Evolutionary conservation across 2,888 invertebrate genomes (phyloP).

Genomic region (Orthosia gothica): DNA sequence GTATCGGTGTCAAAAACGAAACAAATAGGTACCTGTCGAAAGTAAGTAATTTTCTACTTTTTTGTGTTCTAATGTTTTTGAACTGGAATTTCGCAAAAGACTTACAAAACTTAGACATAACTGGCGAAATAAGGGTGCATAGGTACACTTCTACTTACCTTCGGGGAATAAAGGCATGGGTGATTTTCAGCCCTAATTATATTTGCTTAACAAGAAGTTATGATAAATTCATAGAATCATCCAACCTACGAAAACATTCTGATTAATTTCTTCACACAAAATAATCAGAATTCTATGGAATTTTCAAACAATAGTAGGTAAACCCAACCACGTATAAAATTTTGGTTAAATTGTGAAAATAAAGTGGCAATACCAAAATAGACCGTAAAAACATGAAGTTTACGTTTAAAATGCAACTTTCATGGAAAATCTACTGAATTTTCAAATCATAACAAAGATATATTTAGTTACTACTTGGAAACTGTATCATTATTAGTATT

Average conservation of each 20-base stretch:
- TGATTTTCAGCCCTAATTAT: background rate
- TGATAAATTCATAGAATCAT: background rate
- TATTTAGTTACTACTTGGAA: no score
- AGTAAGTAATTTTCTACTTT: no score
- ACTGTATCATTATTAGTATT: no score
- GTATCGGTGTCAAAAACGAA: no score
- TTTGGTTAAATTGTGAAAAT: background rate
- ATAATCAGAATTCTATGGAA: constrained; percentile 1
- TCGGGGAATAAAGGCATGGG: background rate
- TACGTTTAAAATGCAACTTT: background rate
- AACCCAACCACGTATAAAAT: background rate
- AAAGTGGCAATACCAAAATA: background rate
- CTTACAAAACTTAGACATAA: no score
- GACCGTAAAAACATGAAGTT: background rate
- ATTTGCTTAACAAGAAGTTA: no score
- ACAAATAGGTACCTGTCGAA: no score
- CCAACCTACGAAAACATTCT: background rate
- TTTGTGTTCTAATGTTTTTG: no score
- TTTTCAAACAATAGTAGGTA: constrained; percentile 7
- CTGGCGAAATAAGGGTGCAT: no score
- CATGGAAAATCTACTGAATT: background rate
- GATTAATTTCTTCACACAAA: background rate
- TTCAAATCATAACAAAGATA: background rate
- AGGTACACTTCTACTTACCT: background rate
- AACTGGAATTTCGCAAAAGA: no score